Percentiles rank a stretch among this genome's conserved stretches.
Conservation (phyloP, 2,888 invertebrate genomes). For the Phorcus lineatus region DNA sequence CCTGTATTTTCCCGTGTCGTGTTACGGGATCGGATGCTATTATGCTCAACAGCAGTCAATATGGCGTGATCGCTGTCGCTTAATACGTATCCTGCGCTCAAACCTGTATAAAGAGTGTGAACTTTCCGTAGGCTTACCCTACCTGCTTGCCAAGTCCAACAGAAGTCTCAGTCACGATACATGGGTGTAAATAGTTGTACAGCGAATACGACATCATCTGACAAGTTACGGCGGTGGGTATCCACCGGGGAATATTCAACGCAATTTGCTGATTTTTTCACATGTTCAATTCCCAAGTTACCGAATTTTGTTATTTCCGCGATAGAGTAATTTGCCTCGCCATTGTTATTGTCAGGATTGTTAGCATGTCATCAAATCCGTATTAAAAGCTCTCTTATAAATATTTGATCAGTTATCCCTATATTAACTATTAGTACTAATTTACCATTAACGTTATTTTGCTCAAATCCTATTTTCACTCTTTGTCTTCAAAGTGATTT, state of each 20-base stretch:
- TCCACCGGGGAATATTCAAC: not conserved
- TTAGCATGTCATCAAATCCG: not conserved
- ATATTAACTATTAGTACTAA: no score
- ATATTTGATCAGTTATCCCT: no score
- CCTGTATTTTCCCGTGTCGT: not conserved
- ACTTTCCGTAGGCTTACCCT: no score
- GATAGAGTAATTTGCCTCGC: not conserved
- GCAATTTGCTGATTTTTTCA: not conserved
- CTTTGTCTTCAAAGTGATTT: no score
- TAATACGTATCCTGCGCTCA: not conserved
- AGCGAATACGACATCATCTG: not conserved
- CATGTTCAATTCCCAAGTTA: not conserved
- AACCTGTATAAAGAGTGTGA: no score
- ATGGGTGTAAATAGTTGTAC: not conserved
- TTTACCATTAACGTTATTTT: no score
- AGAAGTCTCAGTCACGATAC: not conserved
- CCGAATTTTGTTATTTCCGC: constrained; percentile 2
- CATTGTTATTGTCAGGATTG: not conserved
- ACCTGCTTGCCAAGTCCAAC: no score
- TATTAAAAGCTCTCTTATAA: no score
- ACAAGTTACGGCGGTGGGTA: not conserved
- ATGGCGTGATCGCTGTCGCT: not conserved
- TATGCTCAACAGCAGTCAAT: not conserved
- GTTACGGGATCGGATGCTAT: constrained; percentile 3
- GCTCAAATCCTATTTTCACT: no score